Base-by-base conservation (phyloP, 2,113 vertebrate genomes). In the Upupa epops region DNA sequence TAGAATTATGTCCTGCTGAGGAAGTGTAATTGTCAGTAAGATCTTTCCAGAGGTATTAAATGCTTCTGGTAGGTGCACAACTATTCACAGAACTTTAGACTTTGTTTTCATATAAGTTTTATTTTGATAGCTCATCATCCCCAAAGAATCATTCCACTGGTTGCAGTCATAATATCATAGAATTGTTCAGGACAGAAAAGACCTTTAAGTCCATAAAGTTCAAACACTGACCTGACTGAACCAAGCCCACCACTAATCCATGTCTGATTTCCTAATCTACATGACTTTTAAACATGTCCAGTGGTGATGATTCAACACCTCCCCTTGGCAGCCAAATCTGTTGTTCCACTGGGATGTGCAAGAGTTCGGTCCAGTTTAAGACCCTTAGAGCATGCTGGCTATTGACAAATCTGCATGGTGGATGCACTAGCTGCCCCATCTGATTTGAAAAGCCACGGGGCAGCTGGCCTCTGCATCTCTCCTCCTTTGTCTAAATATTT, bases 381-480 rank as follows among this genome's bases (percentile, higher is more conserved):
- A 52, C 8, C 9, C 25, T 16, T 37, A 15, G 28, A 11, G 6
- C 12, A 8, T 29, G 5, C 6, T 46, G 19, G 29, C 0, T 0
- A 4, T 11, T 79, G 49, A 61, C 3, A 0, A 4, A 61, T 49
- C 26, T 36, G 9, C 14, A 5, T 19, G 21, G 59, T 52, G 45
- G 8, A 32, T 52, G 9, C 19, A 24, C 5, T 32, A 74, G 5
- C 17, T 88, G 17, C 9, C 25, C 14, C 26, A 9, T 17, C 69
- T 58, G 4, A 1, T 0, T 63, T 45, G n/a, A 72, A 75, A 65
- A 82, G 8, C 3, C 3, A 1, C 18, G 59, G 51, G 37, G 31
- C 17, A 49, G 4, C 17, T 86, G 49, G 4, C 26, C 21, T 77
- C 9, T 0, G 0, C 26, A 37, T 4, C 2, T 3, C n/a, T 11